Evolutionary conservation across 1,140 invertebrate genomes (phyloP).

Genomic region (Drosophila malerkotliana): DNA sequence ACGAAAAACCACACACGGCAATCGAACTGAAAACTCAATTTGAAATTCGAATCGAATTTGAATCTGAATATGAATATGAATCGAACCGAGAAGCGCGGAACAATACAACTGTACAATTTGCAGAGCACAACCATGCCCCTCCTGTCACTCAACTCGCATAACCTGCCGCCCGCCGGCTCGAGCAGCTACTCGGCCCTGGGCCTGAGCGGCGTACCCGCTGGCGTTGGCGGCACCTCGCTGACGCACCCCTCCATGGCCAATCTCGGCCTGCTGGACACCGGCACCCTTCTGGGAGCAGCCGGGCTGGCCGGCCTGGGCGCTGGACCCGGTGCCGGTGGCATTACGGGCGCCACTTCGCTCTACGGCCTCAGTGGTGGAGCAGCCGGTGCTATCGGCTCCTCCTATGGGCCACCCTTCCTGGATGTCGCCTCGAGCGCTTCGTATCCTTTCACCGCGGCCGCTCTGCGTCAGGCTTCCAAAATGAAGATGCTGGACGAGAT

Average conservation of each 20-base stretch:
- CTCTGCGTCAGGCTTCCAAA: conserved; percentile 85
- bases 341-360: conserved; percentile 69
- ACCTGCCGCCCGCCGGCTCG: conserved; percentile 83
- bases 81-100: conserved; percentile 75
- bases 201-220: conserved; percentile 1
- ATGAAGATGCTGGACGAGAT: conserved; percentile 89
- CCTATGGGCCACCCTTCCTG: conserved; percentile 73
- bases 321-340: conserved; percentile 55
- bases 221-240: conserved; percentile 68
- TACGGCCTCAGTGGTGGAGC: conserved; percentile 63
- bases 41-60: conserved; percentile 37
- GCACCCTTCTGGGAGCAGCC: conserved; percentile 55
- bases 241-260: conserved; percentile 78
- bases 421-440: conserved; percentile 82
- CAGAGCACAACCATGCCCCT: conserved; percentile 87
- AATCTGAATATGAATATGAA: conserved; percentile 48
- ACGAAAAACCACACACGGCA: conserved; percentile 24
- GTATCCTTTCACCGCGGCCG: conserved; percentile 87
- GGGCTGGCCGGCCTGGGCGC: conserved; percentile 50
- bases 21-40: conserved; percentile 35
- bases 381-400: conserved; percentile 62
- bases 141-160: conserved; percentile 86
- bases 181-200: conserved; percentile 78
- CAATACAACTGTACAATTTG: conserved; percentile 85
- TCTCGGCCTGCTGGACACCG: conserved; percentile 74